These are phyloP conservation scores for Recurvirostra avosetta DNA, from an alignment of 2,113 vertebrate genomes.

Conservation along the genomic window DNA sequence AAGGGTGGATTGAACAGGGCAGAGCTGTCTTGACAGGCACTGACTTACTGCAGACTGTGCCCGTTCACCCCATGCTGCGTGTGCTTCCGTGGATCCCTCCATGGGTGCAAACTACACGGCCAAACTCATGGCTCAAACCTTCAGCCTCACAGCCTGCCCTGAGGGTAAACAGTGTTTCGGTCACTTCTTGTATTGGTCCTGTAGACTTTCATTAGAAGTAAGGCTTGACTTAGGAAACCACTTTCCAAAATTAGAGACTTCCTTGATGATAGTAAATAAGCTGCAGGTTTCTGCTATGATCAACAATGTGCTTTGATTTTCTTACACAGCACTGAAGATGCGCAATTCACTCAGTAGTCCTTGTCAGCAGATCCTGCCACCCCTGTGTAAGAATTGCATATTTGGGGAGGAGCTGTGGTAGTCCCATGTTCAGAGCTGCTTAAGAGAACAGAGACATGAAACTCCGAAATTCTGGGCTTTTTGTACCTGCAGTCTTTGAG, in stretches of 20 bases:
- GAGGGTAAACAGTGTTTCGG: not conserved
- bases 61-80: fast-evolving
- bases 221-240: not conserved
- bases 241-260: not conserved
- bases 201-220: not conserved
- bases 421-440: not conserved
- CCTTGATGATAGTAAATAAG: not conserved
- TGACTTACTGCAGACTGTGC: not conserved
- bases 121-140: not conserved
- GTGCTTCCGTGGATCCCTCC: fast-evolving
- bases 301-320: not conserved
- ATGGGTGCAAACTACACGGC: fast-evolving
- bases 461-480: not conserved
- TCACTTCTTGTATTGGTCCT: not conserved
- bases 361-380: not conserved
- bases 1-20: not conserved
- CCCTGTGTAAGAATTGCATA: not conserved
- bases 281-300: not conserved
- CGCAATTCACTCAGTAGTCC: not conserved
- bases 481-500: not conserved
- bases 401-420: fast-evolving
- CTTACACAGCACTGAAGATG: not conserved
- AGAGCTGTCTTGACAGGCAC: not conserved
- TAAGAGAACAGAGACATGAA: not conserved
- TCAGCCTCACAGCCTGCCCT: fast-evolving